These are phyloP conservation scores for Mythimna impura DNA, from an alignment of 2,888 invertebrate genomes.

Conservation along the genomic window DNA sequence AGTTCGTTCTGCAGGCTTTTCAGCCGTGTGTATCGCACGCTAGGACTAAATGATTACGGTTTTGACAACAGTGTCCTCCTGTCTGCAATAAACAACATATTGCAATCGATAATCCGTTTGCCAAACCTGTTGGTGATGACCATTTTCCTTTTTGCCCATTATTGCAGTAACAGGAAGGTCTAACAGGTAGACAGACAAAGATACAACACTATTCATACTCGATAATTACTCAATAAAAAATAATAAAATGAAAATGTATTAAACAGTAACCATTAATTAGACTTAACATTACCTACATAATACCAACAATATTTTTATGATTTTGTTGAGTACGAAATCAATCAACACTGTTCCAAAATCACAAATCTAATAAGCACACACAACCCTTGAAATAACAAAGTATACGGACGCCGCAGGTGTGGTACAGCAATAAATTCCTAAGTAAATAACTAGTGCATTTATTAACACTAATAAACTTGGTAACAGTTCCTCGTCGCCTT, in stretches of 20 bases:
- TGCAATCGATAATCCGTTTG: background rate
- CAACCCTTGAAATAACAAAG: conserved; percentile 75
- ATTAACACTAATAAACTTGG: conserved; percentile 82
- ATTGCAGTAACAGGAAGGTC: too few species aligned
- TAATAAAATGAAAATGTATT: too few species aligned
- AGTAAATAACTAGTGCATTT: conserved; percentile 87
- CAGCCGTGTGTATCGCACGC: background rate
- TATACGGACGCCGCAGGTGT: conserved; percentile 84
- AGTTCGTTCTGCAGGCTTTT: background rate
- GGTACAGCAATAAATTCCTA: conserved; percentile 80
- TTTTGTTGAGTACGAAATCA: conserved; percentile 13
- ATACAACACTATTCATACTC: background rate
- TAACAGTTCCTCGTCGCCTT: conserved; percentile 57
- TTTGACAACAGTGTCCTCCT: background rate
- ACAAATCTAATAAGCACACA: conserved; percentile 46
- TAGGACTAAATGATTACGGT: background rate
- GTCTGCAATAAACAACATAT: background rate
- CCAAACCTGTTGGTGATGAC: background rate
- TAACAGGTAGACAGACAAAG: background rate
- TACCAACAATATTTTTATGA: background rate
- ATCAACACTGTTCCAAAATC: conserved; percentile 21
- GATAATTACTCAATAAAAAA: too few species aligned
- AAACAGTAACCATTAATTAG: too few species aligned
- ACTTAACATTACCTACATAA: too few species aligned
- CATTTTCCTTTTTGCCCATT: background rate